phyloP scores from a whole-genome alignment of 2,113 vertebrate genomes.

The Marmota monax region DNA sequence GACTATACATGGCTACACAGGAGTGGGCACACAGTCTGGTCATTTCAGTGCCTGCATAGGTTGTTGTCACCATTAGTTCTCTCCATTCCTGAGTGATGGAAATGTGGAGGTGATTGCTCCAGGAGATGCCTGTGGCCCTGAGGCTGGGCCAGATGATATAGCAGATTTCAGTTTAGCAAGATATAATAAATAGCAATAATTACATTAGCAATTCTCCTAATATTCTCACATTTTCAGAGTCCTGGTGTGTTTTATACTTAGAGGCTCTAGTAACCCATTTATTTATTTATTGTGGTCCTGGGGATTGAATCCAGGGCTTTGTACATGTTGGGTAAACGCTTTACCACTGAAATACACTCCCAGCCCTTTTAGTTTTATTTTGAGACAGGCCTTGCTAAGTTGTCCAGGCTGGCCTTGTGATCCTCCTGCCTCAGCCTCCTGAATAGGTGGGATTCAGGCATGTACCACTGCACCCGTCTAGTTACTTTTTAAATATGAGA shows the following conservation, averaged over 20 bases:
- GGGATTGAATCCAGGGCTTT: neutral
- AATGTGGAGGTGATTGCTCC: neutral
- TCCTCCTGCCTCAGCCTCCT: neutral
- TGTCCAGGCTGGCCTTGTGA: neutral
- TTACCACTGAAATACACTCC: neutral
- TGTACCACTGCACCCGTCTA: no score
- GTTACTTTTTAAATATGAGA: no score
- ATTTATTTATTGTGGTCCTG: neutral
- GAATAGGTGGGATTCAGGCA: neutral
- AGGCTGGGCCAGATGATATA: neutral
- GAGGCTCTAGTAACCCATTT: neutral
- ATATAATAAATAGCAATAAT: neutral
- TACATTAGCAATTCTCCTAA: neutral
- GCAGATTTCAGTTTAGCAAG: neutral
- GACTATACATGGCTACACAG: neutral
- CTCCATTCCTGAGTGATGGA: neutral
- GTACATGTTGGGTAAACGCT: neutral
- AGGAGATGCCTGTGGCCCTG: neutral
- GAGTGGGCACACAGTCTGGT: neutral
- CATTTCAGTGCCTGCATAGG: neutral
- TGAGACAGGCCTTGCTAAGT: neutral
- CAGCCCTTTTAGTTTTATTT: neutral
- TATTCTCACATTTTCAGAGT: conserved; percentile 3
- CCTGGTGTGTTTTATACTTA: neutral
- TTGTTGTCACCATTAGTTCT: no score